Evolutionary conservation across 2,113 vertebrate genomes (phyloP).

Genomic region (Tursiops truncatus): DNA sequence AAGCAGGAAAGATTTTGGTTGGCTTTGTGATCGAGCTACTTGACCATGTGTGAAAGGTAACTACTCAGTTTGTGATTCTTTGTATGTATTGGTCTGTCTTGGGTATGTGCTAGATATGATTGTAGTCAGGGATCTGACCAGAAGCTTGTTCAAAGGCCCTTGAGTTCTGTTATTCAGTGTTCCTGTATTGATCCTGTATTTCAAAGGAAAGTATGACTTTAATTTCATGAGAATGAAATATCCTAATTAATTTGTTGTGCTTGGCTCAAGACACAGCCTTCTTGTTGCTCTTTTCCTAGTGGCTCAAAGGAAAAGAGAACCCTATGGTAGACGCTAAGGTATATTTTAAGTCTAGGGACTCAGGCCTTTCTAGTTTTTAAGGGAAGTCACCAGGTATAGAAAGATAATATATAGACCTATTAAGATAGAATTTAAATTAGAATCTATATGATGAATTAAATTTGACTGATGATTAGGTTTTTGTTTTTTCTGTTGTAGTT

Average conservation of each 20-base stretch:
- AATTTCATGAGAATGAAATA: neutral
- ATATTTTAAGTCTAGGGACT: constrained; percentile 29
- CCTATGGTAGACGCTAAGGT: neutral
- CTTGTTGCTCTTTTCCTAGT: neutral
- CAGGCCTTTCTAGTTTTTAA: neutral
- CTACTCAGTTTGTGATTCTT: neutral
- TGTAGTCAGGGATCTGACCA: neutral
- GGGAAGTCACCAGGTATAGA: neutral
- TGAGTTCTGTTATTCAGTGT: neutral
- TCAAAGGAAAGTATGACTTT: neutral
- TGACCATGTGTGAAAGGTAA: neutral
- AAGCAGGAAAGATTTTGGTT: neutral
- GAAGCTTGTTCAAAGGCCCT: neutral
- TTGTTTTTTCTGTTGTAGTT: neutral
- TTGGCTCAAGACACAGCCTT: neutral
- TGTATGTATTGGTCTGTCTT: neutral
- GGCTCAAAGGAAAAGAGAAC: constrained; percentile 32
- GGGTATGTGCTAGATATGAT: neutral
- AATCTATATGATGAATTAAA: constrained; percentile 29
- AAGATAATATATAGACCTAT: neutral
- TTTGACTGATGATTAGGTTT: neutral
- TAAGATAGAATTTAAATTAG: constrained; percentile 46
- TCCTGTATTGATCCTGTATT: neutral
- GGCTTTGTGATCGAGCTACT: neutral
- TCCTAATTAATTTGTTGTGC: constrained; percentile 29